Percentiles rank a stretch among this genome's conserved stretches.
Evolutionary conservation across 2,797 vertebrate genomes (phyloP).

Genomic region (Phylloscopus collybita): DNA sequence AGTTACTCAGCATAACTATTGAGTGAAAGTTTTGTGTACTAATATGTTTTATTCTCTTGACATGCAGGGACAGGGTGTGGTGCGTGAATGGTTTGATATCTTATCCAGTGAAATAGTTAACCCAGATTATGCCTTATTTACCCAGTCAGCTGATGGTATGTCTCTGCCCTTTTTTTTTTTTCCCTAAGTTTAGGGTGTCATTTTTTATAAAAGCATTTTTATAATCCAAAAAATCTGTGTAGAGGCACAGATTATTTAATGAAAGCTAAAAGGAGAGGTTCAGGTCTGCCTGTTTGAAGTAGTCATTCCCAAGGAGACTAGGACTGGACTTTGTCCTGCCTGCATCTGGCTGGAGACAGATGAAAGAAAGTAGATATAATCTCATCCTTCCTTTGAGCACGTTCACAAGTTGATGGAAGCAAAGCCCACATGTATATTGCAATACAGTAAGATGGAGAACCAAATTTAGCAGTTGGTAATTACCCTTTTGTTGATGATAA

Average conservation of each 20-base stretch:
- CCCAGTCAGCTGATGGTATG: conserved; percentile 97
- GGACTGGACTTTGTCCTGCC: neutral
- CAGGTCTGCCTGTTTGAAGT: neutral
- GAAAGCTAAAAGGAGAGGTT: neutral
- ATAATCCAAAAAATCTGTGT: neutral
- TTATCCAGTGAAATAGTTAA: conserved; percentile 99
- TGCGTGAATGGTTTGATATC: conserved; percentile 98
- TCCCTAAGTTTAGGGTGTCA: neutral
- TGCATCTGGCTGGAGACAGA: neutral
- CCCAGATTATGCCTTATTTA: conserved; percentile 97
- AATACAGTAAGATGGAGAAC: neutral
- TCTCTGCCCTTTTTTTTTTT: neutral
- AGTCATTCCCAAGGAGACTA: neutral
- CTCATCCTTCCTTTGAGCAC: neutral
- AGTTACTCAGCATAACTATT: neutral
- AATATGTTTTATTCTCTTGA: conserved; percentile 59
- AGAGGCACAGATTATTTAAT: neutral
- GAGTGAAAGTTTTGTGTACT: neutral
- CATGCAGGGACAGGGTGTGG: conserved; percentile 94
- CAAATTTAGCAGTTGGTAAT: neutral
- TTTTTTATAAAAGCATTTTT: neutral
- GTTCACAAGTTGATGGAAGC: neutral
- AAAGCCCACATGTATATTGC: neutral
- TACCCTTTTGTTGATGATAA: neutral
- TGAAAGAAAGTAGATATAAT: neutral